phyloP scores from a whole-genome alignment of 2,797 vertebrate genomes.

The Scleropages formosus region DNA sequence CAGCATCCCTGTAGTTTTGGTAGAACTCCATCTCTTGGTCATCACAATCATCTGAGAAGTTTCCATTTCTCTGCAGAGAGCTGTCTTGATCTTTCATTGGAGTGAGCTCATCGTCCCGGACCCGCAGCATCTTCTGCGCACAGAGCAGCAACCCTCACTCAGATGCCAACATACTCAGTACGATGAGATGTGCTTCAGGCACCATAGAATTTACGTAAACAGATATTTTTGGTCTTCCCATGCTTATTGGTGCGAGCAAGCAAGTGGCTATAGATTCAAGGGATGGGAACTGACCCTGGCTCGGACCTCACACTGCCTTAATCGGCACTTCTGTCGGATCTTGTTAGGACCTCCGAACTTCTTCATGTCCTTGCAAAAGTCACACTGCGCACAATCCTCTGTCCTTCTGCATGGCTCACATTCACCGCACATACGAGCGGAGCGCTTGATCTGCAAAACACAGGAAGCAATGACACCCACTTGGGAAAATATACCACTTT shows the following conservation, averaged over 20 bases:
- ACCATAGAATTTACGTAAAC: neutral
- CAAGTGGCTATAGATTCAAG: neutral
- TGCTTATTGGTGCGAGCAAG: neutral
- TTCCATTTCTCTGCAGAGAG: conserved; percentile 73
- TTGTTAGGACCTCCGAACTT: conserved; percentile 96
- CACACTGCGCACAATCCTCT: conserved; percentile 89
- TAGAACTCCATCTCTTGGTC: conserved; percentile 84
- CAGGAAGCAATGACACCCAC: neutral
- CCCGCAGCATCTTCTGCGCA: conserved; percentile 85
- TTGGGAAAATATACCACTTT: neutral
- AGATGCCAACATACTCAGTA: neutral
- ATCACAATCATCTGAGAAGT: conserved; percentile 84
- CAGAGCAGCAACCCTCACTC: no score
- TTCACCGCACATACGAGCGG: conserved; percentile 91
- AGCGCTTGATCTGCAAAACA: conserved; percentile 79
- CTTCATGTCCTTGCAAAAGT: conserved; percentile 97
- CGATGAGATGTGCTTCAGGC: neutral
- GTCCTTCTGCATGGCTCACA: conserved; percentile 88
- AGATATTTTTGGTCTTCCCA: no score
- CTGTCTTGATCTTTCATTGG: conserved; percentile 80
- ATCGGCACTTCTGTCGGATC: conserved; percentile 91
- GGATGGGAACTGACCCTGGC: conserved; percentile 73
- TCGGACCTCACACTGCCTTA: conserved; percentile 89
- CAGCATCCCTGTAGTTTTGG: conserved; percentile 77
- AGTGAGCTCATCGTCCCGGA: conserved; percentile 80